Evolutionary conservation across 2,113 vertebrate species (phyloP).

Genomic region (Glareola pratincola): DNA sequence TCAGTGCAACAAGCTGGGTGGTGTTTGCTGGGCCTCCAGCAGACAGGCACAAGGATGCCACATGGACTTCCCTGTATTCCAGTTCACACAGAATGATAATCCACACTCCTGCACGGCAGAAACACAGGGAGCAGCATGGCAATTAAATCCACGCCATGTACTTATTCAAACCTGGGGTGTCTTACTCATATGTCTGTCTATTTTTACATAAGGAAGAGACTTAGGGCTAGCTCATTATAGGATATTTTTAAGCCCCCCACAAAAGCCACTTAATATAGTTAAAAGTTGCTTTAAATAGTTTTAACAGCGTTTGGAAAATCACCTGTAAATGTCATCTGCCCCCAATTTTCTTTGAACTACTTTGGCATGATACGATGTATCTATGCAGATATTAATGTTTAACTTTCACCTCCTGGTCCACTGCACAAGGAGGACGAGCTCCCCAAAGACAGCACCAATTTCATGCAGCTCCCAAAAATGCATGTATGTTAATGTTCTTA

Average conservation of each 20-base stretch:
- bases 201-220: not conserved
- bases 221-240: not conserved
- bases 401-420: not conserved
- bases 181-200: not conserved
- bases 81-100: not conserved
- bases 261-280: not conserved
- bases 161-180: not conserved
- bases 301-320: not conserved
- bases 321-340: not conserved
- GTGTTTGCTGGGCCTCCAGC: not conserved
- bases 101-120: not conserved
- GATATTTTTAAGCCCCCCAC: not conserved
- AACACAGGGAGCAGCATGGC: not conserved
- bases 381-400: not conserved
- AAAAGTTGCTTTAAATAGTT: not conserved
- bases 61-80: not conserved
- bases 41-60: not conserved
- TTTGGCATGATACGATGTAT: not conserved
- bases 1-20: not conserved
- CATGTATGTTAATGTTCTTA: not conserved
- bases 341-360: not conserved
- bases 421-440: not conserved
- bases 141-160: not conserved
- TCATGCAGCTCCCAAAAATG: not conserved
- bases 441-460: not conserved